Percentiles rank a stretch among this genome's conserved stretches.
Evolutionary conservation across 2,797 vertebrate genomes (phyloP).

Genomic region (Malurus leucopterus): DNA sequence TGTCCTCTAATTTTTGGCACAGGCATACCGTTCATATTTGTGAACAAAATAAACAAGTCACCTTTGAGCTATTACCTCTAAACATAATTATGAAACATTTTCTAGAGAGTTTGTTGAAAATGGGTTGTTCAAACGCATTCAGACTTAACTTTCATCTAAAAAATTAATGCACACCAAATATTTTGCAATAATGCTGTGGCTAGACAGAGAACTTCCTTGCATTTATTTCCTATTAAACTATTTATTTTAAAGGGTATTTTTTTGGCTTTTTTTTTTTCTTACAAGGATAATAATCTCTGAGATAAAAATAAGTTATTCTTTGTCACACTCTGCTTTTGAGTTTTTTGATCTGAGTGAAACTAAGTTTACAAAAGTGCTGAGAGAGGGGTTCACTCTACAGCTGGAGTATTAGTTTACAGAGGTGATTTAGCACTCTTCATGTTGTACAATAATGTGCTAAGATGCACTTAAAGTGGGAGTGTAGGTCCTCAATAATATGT

Average conservation of each 20-base stretch:
- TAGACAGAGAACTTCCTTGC: background rate
- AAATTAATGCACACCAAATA: background rate
- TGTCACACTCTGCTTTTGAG: background rate
- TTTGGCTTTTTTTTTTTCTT: background rate
- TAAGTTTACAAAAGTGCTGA: background rate
- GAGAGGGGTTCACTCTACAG: background rate
- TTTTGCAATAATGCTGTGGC: background rate
- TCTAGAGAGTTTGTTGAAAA: background rate
- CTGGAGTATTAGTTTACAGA: background rate
- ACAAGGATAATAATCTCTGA: background rate
- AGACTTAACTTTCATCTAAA: background rate
- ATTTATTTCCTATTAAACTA: background rate
- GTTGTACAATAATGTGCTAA: background rate
- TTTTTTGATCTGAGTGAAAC: background rate
- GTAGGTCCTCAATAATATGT: background rate
- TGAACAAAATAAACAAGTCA: background rate
- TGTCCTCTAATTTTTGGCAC: background rate
- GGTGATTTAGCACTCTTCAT: background rate
- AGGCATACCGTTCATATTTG: background rate
- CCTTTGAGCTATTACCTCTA: background rate
- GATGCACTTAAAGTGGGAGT: background rate
- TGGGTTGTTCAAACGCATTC: background rate
- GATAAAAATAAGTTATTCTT: background rate
- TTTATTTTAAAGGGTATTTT: background rate
- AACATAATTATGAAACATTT: background rate